Percentiles rank a stretch among this genome's conserved stretches.
These are phyloP conservation scores for Hirtodrosophila alboralis DNA, from an alignment of 2,888 invertebrate genomes.

Conservation along the genomic window DNA sequence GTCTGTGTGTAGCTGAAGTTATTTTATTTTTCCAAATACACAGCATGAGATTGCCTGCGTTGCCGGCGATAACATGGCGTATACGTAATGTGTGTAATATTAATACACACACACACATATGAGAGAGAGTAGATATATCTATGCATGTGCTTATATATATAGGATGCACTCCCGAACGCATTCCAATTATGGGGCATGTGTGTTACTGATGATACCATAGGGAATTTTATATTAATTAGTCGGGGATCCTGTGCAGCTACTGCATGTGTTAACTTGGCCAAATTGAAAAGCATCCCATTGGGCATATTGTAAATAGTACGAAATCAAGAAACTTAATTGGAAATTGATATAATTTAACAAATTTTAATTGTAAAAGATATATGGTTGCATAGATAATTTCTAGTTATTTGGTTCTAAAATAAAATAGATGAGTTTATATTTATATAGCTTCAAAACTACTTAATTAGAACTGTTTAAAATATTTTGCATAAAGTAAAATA, in stretches of 20 bases:
- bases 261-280: constrained; percentile 16
- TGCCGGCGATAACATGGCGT: constrained; percentile 49
- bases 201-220: constrained; percentile 36
- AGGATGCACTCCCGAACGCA: constrained; percentile 15
- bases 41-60: constrained; percentile 36
- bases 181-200: constrained; percentile 18
- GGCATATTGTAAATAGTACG: not conserved
- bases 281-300: constrained; percentile 51
- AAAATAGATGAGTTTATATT: no score
- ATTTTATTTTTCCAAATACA: constrained; percentile 37
- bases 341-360: no score
- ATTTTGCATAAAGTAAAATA: no score
- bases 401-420: no score
- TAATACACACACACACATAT: constrained; percentile 7
- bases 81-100: constrained; percentile 55
- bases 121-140: not conserved
- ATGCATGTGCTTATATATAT: constrained; percentile 3
- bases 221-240: constrained; percentile 69
- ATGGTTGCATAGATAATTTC: no score
- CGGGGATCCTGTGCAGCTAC: constrained; percentile 35
- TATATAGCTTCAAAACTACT: no score
- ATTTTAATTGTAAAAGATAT: no score
- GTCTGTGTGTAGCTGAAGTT: constrained; percentile 6
- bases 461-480: no score
- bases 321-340: not conserved